Conservation (phyloP, 2,888 invertebrate genomes). For the Eueremaeus valkanovi region DNA sequence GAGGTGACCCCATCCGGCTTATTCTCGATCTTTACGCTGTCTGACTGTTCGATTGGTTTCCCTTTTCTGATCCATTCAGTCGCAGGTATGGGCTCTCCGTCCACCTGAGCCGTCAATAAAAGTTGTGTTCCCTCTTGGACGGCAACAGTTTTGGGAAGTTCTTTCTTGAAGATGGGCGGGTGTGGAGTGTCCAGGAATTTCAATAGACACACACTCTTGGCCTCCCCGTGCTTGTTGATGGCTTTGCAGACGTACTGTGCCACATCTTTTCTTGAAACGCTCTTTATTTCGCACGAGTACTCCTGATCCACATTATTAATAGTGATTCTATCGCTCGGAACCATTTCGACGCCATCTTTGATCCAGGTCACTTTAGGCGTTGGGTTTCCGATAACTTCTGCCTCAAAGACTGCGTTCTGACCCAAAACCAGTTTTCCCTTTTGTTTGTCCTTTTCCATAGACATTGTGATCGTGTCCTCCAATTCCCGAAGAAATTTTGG, state of each 20-base stretch:
- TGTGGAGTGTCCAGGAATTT: conserved; percentile 37
- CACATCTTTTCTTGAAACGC: conserved; percentile 34
- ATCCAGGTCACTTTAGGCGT: conserved; percentile 73
- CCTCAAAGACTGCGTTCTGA: conserved; percentile 69
- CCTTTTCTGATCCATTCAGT: conserved; percentile 62
- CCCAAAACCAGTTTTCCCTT: conserved; percentile 42
- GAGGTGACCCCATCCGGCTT: conserved; percentile 70
- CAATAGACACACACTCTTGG: conserved; percentile 51
- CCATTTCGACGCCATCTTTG: conserved; percentile 52
- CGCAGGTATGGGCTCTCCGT: conserved; percentile 78
- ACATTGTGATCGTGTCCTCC: conserved; percentile 38
- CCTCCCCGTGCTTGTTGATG: conserved; percentile 74
- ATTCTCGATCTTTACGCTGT: conserved; percentile 56
- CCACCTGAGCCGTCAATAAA: conserved; percentile 63
- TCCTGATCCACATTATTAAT: conserved; percentile 53
- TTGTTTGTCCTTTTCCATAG: conserved; percentile 42
- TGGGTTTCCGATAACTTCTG: conserved; percentile 73
- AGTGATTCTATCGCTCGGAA: conserved; percentile 49
- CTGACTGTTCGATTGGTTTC: conserved; percentile 49
- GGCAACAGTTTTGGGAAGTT: conserved; percentile 39
- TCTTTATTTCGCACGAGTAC: conserved; percentile 28
- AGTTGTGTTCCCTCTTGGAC: conserved; percentile 39
- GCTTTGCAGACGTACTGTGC: conserved; percentile 71
- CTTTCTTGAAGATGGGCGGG: conserved; percentile 39
- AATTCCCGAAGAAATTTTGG: conserved; percentile 61